phyloP scores from a whole-genome alignment of 2,113 vertebrate genomes.

The Eidolon helvum region DNA sequence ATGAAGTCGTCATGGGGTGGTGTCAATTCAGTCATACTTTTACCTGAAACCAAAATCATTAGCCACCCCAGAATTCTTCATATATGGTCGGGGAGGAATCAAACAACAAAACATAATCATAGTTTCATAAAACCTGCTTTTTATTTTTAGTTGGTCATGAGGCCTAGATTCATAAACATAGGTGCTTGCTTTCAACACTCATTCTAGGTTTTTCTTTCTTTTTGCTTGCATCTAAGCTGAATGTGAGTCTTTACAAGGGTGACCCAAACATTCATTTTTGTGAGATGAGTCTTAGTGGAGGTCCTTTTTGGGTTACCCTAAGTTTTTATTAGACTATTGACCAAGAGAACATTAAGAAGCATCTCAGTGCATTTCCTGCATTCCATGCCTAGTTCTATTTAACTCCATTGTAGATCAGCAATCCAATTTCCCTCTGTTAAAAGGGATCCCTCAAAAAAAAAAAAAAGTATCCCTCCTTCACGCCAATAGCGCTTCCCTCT shows the following conservation, averaged over 20 bases:
- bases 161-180: neutral
- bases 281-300: neutral
- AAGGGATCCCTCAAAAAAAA: neutral
- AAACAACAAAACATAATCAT: neutral
- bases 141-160: neutral
- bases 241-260: neutral
- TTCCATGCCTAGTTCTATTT: neutral
- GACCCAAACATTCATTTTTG: neutral
- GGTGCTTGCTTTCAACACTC: neutral
- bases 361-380: neutral
- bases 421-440: neutral
- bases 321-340: neutral
- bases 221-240: neutral
- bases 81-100: neutral
- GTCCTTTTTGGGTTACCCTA: neutral
- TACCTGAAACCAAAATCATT: neutral
- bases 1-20: neutral
- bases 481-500: too few relatives aligned
- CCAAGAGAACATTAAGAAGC: neutral
- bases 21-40: neutral
- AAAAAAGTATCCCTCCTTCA: too few relatives aligned
- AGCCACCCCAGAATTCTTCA: neutral
- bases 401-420: neutral
- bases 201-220: neutral
- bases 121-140: neutral